A percentile compares a stretch with the other conserved stretches of the same genome.
Conservation (phyloP, 2,113 vertebrate genomes). For the Varanus komodoensis region DNA sequence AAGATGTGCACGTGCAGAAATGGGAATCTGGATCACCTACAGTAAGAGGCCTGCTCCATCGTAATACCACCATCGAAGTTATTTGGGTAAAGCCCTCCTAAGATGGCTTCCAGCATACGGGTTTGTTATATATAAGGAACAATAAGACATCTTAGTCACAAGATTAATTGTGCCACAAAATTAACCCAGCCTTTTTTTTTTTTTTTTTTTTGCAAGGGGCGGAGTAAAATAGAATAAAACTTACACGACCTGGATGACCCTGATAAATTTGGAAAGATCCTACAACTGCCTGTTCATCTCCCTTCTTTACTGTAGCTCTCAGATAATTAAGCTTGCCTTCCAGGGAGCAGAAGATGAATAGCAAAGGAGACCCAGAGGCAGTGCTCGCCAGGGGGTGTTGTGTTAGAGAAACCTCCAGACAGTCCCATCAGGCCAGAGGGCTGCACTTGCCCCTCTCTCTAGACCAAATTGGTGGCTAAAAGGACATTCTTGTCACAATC, state of each 20-base stretch:
- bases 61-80: background rate
- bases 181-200: background rate
- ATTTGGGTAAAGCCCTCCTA: background rate
- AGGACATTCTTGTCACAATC: background rate
- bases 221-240: background rate
- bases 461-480: background rate
- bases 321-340: conserved; percentile 54
- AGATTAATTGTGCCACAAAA: background rate
- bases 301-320: conserved; percentile 34
- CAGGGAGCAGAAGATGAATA: conserved; percentile 44
- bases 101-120: background rate
- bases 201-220: background rate
- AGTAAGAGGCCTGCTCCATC: background rate
- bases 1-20: background rate
- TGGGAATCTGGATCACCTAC: background rate
- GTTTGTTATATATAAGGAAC: background rate
- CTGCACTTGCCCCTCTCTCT: background rate
- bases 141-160: background rate
- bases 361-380: background rate
- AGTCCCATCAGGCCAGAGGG: background rate
- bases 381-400: background rate
- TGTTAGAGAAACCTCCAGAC: background rate
- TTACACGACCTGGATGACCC: conserved; percentile 41
- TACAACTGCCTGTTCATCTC: conserved; percentile 33
- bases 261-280: conserved; percentile 44